Evolutionary conservation across 2,888 invertebrate species (phyloP).

Genomic region (Diachrysia chrysitis): DNA sequence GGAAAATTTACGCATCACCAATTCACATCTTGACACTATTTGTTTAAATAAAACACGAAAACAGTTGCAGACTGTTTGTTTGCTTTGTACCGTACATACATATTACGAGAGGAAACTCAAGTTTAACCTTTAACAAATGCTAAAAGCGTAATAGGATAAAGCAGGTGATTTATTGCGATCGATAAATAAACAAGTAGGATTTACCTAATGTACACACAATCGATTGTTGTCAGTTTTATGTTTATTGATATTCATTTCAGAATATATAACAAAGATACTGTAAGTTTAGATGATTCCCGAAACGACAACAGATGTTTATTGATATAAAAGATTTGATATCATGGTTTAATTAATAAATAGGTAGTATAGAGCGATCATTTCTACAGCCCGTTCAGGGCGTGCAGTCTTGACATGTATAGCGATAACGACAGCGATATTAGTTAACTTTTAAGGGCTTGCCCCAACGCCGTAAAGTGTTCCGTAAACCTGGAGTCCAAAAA

Average conservation of each 20-base stretch:
- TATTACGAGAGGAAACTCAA: constrained; percentile 13
- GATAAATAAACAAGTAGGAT: constrained; percentile 19
- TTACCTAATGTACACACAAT: constrained; percentile 14
- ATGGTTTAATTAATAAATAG: too few relatives aligned
- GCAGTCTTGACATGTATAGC: too few relatives aligned
- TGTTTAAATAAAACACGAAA: constrained; percentile 18
- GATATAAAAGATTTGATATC: too few relatives aligned
- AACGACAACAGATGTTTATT: too few relatives aligned
- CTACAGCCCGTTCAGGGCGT: too few relatives aligned
- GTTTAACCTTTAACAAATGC: constrained; percentile 22
- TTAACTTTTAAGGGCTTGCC: too few relatives aligned
- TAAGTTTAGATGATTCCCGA: too few relatives aligned
- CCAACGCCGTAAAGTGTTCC: too few relatives aligned
- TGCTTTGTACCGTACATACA: constrained; percentile 9
- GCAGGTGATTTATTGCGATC: constrained; percentile 26
- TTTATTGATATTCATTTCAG: background rate
- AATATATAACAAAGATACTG: too few relatives aligned
- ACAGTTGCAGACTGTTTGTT: constrained; percentile 10
- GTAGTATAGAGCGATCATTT: too few relatives aligned
- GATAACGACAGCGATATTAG: too few relatives aligned
- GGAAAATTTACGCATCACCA: constrained; percentile 30
- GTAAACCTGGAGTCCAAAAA: too few relatives aligned
- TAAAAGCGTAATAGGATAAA: constrained; percentile 22
- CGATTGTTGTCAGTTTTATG: background rate
- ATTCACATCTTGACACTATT: constrained; percentile 40